Percentiles rank a stretch among this genome's conserved stretches.
Evolutionary conservation across 2,888 invertebrate species (phyloP).

Genomic region (Troglohyphantes excavatus): DNA sequence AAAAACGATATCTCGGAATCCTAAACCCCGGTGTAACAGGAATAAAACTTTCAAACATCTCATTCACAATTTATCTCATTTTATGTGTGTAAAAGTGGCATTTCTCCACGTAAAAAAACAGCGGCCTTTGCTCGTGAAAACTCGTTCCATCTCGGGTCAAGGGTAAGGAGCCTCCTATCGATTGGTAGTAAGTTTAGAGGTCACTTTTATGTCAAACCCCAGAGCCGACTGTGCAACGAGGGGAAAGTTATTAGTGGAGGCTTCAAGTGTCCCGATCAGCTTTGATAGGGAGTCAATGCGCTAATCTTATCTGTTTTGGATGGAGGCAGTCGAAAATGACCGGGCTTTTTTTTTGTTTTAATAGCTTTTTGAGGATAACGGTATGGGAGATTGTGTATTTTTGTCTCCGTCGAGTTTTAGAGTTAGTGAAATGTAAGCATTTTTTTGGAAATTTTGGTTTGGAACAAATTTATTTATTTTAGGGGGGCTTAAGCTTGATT

Average conservation of each 20-base stretch:
- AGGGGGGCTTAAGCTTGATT: too few species aligned
- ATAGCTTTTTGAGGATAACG: constrained; percentile 19
- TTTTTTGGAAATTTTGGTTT: too few species aligned
- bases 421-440: too few species aligned
- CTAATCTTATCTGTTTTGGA: constrained; percentile 19
- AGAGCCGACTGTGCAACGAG: background rate
- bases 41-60: background rate
- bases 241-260: constrained; percentile 22
- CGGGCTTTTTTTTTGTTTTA: constrained; percentile 15
- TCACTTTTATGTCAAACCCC: constrained; percentile 34
- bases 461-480: too few species aligned
- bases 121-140: constrained; percentile 7
- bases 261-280: constrained; percentile 12
- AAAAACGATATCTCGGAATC: too few species aligned
- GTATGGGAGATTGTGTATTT: background rate
- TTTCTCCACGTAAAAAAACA: background rate
- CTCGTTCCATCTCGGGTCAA: constrained; percentile 42
- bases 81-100: background rate
- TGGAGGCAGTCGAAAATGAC: background rate
- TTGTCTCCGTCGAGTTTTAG: too few species aligned
- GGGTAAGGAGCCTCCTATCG: constrained; percentile 40
- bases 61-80: background rate
- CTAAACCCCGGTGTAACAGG: too few species aligned
- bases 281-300: constrained; percentile 6
- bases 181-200: constrained; percentile 39